Percentiles rank a stretch among this genome's conserved stretches.
These are phyloP conservation scores for Liopterus haemorrhoidalis DNA, from an alignment of 2,888 invertebrate species.

Conservation along the genomic window DNA sequence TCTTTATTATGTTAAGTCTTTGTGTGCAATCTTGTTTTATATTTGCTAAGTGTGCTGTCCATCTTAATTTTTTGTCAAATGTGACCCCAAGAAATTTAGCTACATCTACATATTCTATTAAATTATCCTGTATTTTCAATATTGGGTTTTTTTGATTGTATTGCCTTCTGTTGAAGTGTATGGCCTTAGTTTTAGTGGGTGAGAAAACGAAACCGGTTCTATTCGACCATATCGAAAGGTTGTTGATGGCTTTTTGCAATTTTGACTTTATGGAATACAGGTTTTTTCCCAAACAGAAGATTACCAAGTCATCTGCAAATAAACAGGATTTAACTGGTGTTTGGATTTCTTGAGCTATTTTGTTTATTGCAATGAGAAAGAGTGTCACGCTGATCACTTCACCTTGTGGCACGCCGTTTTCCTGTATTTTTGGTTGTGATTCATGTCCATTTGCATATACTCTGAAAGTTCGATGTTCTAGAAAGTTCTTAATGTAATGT, in stretches of 20 bases:
- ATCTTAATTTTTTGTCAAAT: neutral
- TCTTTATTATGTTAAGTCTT: constrained; percentile 9
- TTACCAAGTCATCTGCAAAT: constrained; percentile 2
- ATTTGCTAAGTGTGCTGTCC: constrained; percentile 3
- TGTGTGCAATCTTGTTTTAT: neutral
- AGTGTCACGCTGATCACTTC: constrained; percentile 7
- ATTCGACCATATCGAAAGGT: neutral
- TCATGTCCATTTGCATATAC: neutral
- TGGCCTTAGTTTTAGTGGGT: neutral
- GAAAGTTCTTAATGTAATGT: neutral
- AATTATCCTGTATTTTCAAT: too few relatives aligned
- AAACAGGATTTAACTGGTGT: neutral
- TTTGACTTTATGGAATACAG: neutral
- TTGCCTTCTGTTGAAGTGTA: neutral
- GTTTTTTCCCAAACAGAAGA: neutral
- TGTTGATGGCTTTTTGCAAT: neutral
- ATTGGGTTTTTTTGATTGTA: neutral
- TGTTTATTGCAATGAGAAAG: constrained; percentile 2
- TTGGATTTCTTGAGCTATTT: neutral
- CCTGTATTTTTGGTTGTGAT: neutral
- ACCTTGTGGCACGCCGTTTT: constrained; percentile 5
- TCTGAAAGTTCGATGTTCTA: neutral
- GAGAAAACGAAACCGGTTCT: constrained; percentile 1
- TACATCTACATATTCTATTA: neutral
- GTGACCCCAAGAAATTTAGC: constrained; percentile 5